Base-by-base conservation (phyloP, 2,797 vertebrate species). In the Brachyrhaphis roseni region DNA sequence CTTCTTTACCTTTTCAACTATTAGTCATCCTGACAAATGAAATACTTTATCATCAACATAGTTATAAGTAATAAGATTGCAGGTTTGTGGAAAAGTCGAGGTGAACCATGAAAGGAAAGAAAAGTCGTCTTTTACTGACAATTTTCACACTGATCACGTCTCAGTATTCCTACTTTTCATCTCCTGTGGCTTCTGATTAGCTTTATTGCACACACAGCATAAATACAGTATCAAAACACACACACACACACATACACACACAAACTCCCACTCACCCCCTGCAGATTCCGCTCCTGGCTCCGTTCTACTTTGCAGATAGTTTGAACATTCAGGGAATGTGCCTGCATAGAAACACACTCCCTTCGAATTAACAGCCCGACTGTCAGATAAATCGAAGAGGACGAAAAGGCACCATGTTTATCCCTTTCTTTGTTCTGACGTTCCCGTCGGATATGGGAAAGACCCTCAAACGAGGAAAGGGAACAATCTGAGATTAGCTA, bases 251-350 rank as follows among this genome's bases (percentile, higher is more conserved):
- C 53, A 86, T 68, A 80, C 72, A 81, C 86, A 87, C 76, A 28
- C 75, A 82, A 8, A 83, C 87, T 86, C 90, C 87, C 81, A 88
- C 90, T 88, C 87, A 80, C 81, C 89, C 83, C 76, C 87, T 72
- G 73, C 7, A 2, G 78, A 82, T 84, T 89, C 84, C 77, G 78
- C 83, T 88, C 71, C 89, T 84, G 80, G 84, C 91, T 88, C 76
- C 84, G 87, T 90, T 90, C 85, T 87, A 92, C 84, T 81, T 49
- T 74, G 46, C 86, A 88, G 93, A 94, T 94, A 93, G 86, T 88
- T 83, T 41, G 80, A 94, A 88, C 91, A 95, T 94, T 83, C 90
- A 88, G 92, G 84, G 89, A 95, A 95, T 94, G 90, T 81, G 74
- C 72, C 88, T 92, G 90, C 79, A 91, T 92, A 84, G 93, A 90